Evolutionary conservation across 2,113 vertebrate genomes (phyloP), one percentile per base, ranked within the genome.

Genomic region (Chionomys nivalis): DNA sequence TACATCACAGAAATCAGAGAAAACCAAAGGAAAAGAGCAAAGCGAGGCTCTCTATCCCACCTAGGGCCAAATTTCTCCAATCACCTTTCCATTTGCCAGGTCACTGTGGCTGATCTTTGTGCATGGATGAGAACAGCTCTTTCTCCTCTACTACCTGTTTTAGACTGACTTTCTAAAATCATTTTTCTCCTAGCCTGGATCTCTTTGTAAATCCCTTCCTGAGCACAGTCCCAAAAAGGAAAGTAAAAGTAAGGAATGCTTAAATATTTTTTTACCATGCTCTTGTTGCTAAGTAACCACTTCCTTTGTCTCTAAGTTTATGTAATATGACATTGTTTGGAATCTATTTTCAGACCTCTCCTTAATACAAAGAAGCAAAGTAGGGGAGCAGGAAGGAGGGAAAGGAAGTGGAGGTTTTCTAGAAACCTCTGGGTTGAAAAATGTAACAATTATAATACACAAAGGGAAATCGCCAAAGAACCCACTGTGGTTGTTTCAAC

Each of bases 201-300:
- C 85, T 96, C 96, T 91, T 94, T 91, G 42, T 90, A 97, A 97
- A 97, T 77, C 93, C 28, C 66, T 95, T 95, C 76, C 90, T 96
- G 95, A 94, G 88, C n/a, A 94, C 81, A 97, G 89, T 36, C 96
- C 78, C 76, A 97, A 95, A 97, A 2, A 91, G 91, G 91, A 96
- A 98, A 97, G 97, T 94, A 95, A 98, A 97, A 98, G 96, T 94
- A 97, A 98, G 97, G 82, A 97, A 97, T 96, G 92, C 96, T 97
- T 77, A 94, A 90, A 33, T 17, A 8, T 81, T 82, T 66, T 94
- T 94, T 98, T 82, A 83, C 86, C 83, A 47, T 70, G 75, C 89
- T 44, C 89, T 96, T 96, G 98, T 98, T 98, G 98, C 98, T 98
- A 98, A 97, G 98, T 97, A 99, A 99, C 98, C 14, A 44, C 93